Conservation (phyloP, 2,797 vertebrate genomes). For the Aratinga solstitialis region DNA sequence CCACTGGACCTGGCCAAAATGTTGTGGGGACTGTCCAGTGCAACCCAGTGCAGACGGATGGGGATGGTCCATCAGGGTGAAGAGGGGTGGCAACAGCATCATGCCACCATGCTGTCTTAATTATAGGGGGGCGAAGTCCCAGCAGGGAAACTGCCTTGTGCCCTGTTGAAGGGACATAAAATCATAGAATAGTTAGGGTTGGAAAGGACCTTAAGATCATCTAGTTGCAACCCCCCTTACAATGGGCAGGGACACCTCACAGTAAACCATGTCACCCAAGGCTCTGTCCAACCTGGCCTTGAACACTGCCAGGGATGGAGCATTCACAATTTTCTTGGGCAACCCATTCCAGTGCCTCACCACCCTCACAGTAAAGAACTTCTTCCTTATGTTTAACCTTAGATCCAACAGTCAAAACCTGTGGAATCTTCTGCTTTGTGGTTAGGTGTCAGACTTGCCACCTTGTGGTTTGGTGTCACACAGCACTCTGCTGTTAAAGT, state of each 20-base stretch:
- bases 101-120: not conserved
- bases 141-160: not conserved
- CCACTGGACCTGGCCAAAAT: not conserved
- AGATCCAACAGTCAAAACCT: not conserved
- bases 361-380: not conserved
- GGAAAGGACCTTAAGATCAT: not conserved
- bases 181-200: not conserved
- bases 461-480: not conserved
- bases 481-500: not conserved
- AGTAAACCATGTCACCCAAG: not conserved
- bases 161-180: not conserved
- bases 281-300: not conserved
- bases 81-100: not conserved
- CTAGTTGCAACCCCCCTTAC: not conserved
- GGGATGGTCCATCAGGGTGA: not conserved
- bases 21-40: not conserved
- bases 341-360: not conserved
- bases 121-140: not conserved
- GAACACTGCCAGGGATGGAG: not conserved
- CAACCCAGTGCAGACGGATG: rapidly evolving
- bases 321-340: not conserved
- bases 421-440: not conserved
- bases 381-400: not conserved
- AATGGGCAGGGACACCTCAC: not conserved
- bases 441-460: not conserved